Percentiles rank a stretch among this genome's conserved stretches.
phyloP scores from a whole-genome alignment of 2,797 vertebrate genomes.

The Coreius guichenoti region DNA sequence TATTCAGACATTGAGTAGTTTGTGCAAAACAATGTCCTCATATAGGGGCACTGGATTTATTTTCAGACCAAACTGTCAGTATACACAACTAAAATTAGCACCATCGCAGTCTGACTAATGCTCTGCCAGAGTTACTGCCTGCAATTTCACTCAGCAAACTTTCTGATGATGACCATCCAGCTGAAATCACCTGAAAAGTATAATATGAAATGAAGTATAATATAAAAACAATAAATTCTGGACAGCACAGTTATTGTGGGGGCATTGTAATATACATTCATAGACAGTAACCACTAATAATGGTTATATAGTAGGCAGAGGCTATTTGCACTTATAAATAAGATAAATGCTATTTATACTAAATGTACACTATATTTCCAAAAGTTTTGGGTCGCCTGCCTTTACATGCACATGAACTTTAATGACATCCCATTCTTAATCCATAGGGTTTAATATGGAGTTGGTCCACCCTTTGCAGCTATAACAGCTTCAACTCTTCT shows the following conservation, averaged over 20 bases:
- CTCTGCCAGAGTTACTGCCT: not conserved
- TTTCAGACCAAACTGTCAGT: slow-evolving; percentile 8
- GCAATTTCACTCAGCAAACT: not conserved
- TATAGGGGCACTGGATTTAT: not conserved
- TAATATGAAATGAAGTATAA: not conserved
- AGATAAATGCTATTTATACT: not conserved
- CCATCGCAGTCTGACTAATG: not conserved
- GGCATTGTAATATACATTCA: not conserved
- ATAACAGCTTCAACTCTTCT: too few relatives aligned
- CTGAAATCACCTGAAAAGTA: not conserved
- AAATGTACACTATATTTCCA: not conserved
- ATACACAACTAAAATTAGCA: not conserved
- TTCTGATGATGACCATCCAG: not conserved
- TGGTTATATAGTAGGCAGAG: not conserved
- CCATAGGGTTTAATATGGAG: too few relatives aligned
- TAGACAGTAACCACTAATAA: not conserved
- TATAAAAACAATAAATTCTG: not conserved
- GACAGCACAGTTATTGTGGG: not conserved
- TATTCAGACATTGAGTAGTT: not conserved
- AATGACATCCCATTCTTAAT: too few relatives aligned
- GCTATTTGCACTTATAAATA: not conserved
- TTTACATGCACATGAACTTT: too few relatives aligned
- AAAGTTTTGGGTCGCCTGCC: too few relatives aligned
- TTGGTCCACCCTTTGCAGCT: too few relatives aligned
- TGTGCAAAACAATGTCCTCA: not conserved